Evolutionary conservation across 1,140 invertebrate species (phyloP).

Genomic region (Protaetia brevitarsis): DNA sequence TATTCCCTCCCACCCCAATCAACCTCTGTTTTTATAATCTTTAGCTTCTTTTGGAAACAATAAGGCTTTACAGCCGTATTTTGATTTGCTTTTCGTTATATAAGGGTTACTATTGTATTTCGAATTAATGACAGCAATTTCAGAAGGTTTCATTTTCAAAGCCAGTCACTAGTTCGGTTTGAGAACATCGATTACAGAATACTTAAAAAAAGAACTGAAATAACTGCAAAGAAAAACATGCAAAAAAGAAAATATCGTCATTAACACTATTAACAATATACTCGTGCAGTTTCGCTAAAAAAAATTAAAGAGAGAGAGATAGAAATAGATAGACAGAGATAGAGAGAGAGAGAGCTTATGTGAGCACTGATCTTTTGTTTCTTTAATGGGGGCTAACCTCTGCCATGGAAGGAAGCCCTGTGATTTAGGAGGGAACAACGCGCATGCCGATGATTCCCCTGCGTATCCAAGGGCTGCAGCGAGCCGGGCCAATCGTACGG

Average conservation of each 20-base stretch:
- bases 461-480: conserved; percentile 35
- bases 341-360: conserved; percentile 23
- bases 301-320: too few relatives aligned
- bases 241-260: conserved; percentile 11
- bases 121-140: too few relatives aligned
- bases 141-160: too few relatives aligned
- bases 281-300: too few relatives aligned
- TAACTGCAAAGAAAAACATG: conserved; percentile 24
- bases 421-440: conserved; percentile 56
- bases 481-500: conserved; percentile 36
- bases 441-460: conserved; percentile 52
- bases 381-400: conserved; percentile 55
- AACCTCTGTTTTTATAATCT: too few relatives aligned
- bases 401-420: conserved; percentile 68
- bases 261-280: too few relatives aligned
- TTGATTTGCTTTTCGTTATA: too few relatives aligned
- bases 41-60: too few relatives aligned
- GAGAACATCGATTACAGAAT: neutral
- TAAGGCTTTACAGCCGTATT: too few relatives aligned
- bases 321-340: too few relatives aligned
- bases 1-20: too few relatives aligned
- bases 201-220: conserved; percentile 20
- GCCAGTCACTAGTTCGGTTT: neutral
- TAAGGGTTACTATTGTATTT: too few relatives aligned
- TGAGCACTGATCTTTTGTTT: conserved; percentile 26